Evolutionary conservation across 2,797 vertebrate genomes (phyloP), one percentile per base, ranked within the genome.

Genomic region (Anguilla pacifica): DNA sequence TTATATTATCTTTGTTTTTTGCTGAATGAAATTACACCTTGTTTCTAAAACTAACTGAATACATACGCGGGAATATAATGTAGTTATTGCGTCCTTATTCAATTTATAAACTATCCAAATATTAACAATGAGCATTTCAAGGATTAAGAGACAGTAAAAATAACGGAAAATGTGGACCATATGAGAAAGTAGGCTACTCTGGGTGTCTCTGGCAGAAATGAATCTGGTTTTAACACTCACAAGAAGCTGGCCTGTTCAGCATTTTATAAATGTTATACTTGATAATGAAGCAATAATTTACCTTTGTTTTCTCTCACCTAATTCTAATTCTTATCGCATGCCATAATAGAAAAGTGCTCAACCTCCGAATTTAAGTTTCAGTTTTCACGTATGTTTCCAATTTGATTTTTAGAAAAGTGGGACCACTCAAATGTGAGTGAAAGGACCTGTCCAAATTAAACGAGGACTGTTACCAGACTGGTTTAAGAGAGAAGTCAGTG

Each of bases 271-370:
- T 77, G 3, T 77, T 77, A 5, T 22, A 82, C 11, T 7, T n/a
- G 7, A 49, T 51, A 81, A 79, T 46, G 22, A 81, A 19, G 77
- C 15, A 17, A 81, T 46, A 43, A 39, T 46, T 6, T 2, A 81
- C 43, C 46, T 35, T 82, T 51, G 79, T 82, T 81, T 81, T 81
- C 77, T 81, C 77, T 46, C 43, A 81, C 39, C 39, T 46, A 46
- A 46, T 43, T 81, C 39, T 79, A 79, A 43, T 81, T 43, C 15
- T 43, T 49, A 46, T 46, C 43, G 43, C 43, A 46, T 46, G 43
- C 43, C 43, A 46, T 46, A 46, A 4, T 46, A 46, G 43, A n/a
- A 31, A 35, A 6, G 77, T 49, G 1, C 1, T 43, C 17, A 81
- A 49, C 39, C 6, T 43, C 19, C 39, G 17, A 49, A 43, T 79